Evolutionary conservation across 1,140 invertebrate genomes (phyloP).

Genomic region (Galleria mellonella): DNA sequence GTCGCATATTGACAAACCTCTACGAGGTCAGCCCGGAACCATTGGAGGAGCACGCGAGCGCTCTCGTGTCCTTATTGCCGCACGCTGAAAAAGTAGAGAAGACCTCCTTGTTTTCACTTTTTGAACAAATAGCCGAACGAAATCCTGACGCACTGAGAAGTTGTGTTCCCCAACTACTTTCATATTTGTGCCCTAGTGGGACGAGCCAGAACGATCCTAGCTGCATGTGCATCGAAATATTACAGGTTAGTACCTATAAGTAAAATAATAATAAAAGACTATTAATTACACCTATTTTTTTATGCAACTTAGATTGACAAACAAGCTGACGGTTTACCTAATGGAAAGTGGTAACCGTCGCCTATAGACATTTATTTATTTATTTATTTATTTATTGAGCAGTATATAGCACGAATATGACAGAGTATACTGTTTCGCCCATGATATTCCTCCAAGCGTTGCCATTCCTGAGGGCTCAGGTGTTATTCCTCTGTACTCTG

Average conservation of each 20-base stretch:
- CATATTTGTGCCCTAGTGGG: constrained; percentile 75
- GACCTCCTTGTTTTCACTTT: constrained; percentile 86
- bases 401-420: too few species aligned
- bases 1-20: constrained; percentile 89
- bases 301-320: too few species aligned
- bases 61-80: constrained; percentile 86
- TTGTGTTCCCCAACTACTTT: constrained; percentile 84
- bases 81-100: constrained; percentile 89
- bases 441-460: too few species aligned
- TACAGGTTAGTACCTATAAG: constrained; percentile 74
- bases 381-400: too few species aligned
- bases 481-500: too few species aligned
- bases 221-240: constrained; percentile 63
- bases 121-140: constrained; percentile 86
- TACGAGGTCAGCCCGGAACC: constrained; percentile 90
- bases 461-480: too few species aligned
- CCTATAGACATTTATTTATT: too few species aligned
- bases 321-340: too few species aligned
- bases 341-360: too few species aligned
- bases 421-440: too few species aligned
- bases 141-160: constrained; percentile 86
- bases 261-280: too few species aligned
- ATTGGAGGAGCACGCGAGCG: constrained; percentile 88
- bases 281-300: constrained; percentile 4
- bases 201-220: constrained; percentile 43